Evolutionary conservation across 2,797 vertebrate species (phyloP).

Genomic region (Pseudocheirus occidentalis): DNA sequence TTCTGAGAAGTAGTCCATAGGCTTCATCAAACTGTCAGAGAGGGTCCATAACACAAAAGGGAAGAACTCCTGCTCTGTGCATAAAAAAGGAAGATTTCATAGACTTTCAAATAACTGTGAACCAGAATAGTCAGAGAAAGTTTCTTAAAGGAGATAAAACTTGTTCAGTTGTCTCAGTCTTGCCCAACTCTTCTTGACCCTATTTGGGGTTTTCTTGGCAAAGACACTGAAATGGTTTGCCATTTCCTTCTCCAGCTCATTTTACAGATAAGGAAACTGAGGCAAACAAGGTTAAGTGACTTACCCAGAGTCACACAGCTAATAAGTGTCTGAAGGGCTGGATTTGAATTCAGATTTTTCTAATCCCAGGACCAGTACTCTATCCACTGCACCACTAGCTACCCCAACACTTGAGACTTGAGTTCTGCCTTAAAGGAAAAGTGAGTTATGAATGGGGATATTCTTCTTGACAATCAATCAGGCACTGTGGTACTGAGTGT

Average conservation of each 20-base stretch:
- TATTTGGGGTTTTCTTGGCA: neutral
- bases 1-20: neutral
- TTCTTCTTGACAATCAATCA: neutral
- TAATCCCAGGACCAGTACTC: neutral
- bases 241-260: neutral
- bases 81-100: neutral
- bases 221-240: neutral
- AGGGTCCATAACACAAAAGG: neutral
- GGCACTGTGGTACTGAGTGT: neutral
- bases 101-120: neutral
- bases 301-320: neutral
- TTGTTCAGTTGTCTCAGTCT: neutral
- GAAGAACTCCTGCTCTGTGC: neutral
- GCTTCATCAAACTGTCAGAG: neutral
- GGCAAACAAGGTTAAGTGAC: neutral
- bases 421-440: neutral
- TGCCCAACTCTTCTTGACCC: neutral
- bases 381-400: neutral
- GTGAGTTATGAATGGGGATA: neutral
- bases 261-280: neutral
- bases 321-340: neutral
- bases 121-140: neutral
- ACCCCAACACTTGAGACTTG: neutral
- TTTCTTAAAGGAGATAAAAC: neutral
- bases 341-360: neutral